Base-by-base conservation (phyloP, 2,888 invertebrate genomes). In the Lamellibrachia columna region DNA sequence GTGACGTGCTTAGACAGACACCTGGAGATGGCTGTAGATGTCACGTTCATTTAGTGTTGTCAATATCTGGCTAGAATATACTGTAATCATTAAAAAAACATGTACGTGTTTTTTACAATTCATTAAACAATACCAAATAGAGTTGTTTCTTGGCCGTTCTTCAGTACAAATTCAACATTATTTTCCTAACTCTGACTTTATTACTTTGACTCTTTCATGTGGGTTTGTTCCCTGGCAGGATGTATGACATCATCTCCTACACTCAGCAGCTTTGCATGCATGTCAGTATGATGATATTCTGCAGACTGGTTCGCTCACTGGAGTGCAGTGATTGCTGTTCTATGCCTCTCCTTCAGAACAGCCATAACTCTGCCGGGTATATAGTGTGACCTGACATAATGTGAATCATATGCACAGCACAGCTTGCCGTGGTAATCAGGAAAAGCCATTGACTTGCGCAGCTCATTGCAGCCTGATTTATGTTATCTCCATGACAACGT, bases 351-450 rank as follows among this genome's bases (percentile, higher is more conserved):
- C 22, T 22, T 6, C 75, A 75, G 15, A 75, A 6, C 15, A 22
- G 75, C 75, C 75, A 75, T 75, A 75, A 22, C 22, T 75, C 75
- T n/a, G 75, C 75, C n/a, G 75, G 22, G 22, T 75, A 11, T 75
- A 75, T 11, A 22, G 75, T 75, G 75, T 75, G 75, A 75, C 75
- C 75, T 75, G 75, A 75, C 15, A 75, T 75, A 75, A 75, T 75
- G 75, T 15, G 75, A 75, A 75, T 75, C 75, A 75, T 75, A 75
- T 75, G 75, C 75, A 75, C 75, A 22, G 75, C 75, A 75, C 75
- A 75, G 75, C 75, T 75, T 75, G 75, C 75, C 75, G n/a, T 75
- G 75, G 75, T n/a, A 75, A 75, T 75, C 75, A 75, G 75, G 75
- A 75, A 75, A 22, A 75, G 75, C 75, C 15, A 75, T 22, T 75